Conservation (phyloP, 2,888 invertebrate species). For the Marronus borbonicus region DNA sequence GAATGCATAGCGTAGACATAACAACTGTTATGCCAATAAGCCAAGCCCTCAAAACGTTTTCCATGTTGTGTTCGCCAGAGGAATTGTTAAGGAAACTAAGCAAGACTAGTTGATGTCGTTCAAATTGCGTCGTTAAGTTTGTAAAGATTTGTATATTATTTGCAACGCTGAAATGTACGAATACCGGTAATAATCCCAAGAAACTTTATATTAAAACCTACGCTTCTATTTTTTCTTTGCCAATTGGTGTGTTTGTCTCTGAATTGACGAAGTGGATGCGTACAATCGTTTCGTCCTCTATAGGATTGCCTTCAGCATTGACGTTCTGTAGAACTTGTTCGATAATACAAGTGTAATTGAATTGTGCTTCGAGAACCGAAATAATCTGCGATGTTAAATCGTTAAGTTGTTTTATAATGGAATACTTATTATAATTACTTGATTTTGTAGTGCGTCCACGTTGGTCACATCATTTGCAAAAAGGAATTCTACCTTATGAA, state of each 20-base stretch:
- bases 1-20: slow-evolving; percentile 72
- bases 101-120: slow-evolving; percentile 55
- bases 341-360: slow-evolving; percentile 75
- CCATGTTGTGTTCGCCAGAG: slow-evolving; percentile 64
- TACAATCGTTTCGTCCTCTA: slow-evolving; percentile 70
- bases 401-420: not conserved
- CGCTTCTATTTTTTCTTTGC: slow-evolving; percentile 72
- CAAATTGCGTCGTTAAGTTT: slow-evolving; percentile 57
- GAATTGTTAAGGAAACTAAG: slow-evolving; percentile 55
- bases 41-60: slow-evolving; percentile 71
- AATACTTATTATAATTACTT: slow-evolving; percentile 69
- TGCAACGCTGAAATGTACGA: slow-evolving; percentile 58
- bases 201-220: slow-evolving; percentile 63
- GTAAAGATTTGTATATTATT: slow-evolving; percentile 58
- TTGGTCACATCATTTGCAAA: slow-evolving; percentile 72
- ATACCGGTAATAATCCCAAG: not conserved
- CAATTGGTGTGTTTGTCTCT: slow-evolving; percentile 71
- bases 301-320: slow-evolving; percentile 67
- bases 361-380: slow-evolving; percentile 71
- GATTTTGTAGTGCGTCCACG: slow-evolving; percentile 69
- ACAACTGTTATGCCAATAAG: slow-evolving; percentile 73
- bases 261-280: slow-evolving; percentile 75
- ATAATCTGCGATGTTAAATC: slow-evolving; percentile 70
- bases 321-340: slow-evolving; percentile 67
- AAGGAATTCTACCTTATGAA: slow-evolving; percentile 74